Base-by-base conservation (phyloP, 2,113 vertebrate species). In the Ramphastos sulfuratus region DNA sequence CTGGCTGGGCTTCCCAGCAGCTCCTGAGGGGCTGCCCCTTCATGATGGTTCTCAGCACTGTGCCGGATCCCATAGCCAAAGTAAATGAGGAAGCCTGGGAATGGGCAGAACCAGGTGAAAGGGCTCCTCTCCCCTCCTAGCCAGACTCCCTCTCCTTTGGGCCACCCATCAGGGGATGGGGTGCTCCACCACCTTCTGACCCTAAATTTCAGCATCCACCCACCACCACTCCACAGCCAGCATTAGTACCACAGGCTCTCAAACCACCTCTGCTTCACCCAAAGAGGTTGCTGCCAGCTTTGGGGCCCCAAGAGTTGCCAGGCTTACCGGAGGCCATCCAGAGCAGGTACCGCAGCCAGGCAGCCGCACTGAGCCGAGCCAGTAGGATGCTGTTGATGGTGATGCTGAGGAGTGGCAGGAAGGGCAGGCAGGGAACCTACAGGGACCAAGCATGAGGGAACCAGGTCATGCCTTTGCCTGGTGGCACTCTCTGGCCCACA, bases 351-450 rank as follows among this genome's bases (percentile, higher is more conserved):
- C 97, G 93, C 33, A 98, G 71, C 98, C 98, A 98, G 23, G 98
- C 97, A 1, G 97, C 97, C 1, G 3, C 10, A 4, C 97, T 95
- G 70, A 99, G 95, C 94, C 93, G 97, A 24, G 98, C 97, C 98
- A 99, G 96, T 85, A 99, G 96, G 95, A 98, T 98, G 4, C 98
- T 63, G 65, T 98, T 99, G 94, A 98, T 92, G 50, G 98, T 94
- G 60, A 98, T 94, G 78, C 98, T 98, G 73, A 98, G 50, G 48
- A 98, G 52, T 1, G 98, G 98, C 84, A 99, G 95, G 55, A 97
- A 95, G 42, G 98, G 98, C 42, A 98, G 81, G 27, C 98, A 98
- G 9, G 98, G 98, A 60, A 98, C 98, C 98, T 99, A 82, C 33
- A 70, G 37, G 58, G 28, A 56, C 44, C 55, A 39, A 82, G 33